Percentiles rank a stretch among this genome's conserved stretches.
Evolutionary conservation across 2,113 vertebrate species (phyloP).

Genomic region (Zosterops lateralis): DNA sequence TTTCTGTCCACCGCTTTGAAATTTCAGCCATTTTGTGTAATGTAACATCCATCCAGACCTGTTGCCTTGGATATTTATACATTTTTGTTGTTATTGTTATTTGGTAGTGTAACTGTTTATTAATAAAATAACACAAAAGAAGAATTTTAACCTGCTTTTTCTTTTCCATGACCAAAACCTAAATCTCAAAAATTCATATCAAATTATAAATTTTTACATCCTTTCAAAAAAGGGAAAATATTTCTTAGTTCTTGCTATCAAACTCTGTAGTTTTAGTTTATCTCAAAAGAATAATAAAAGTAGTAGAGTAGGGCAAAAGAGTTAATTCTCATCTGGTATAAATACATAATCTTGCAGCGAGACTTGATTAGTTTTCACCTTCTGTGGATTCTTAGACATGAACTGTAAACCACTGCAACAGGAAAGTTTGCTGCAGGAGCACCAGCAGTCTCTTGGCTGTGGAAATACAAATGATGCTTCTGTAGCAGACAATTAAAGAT

Average conservation of each 20-base stretch:
- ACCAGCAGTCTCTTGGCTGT: neutral
- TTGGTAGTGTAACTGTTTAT: neutral
- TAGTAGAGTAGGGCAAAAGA: neutral
- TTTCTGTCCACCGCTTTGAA: neutral
- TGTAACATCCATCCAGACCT: neutral
- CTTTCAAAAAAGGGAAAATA: neutral
- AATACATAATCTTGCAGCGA: neutral
- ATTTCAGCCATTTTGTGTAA: neutral
- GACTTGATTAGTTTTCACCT: neutral
- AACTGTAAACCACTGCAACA: neutral
- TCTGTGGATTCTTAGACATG: neutral
- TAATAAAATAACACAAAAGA: neutral
- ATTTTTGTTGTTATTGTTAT: neutral
- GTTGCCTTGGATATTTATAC: neutral
- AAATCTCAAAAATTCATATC: neutral
- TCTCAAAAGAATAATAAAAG: neutral
- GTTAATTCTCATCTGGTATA: neutral
- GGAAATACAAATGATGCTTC: neutral
- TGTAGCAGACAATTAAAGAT: slow-evolving; percentile 9
- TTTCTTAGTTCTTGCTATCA: neutral
- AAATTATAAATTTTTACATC: neutral
- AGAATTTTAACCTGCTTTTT: neutral
- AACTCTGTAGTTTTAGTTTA: neutral
- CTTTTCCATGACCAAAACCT: neutral
- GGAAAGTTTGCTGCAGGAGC: neutral